A percentile compares a stretch with the other conserved stretches of the same genome.
These are phyloP conservation scores for Cistogaster globosa DNA, from an alignment of 2,888 invertebrate species.

Conservation along the genomic window DNA sequence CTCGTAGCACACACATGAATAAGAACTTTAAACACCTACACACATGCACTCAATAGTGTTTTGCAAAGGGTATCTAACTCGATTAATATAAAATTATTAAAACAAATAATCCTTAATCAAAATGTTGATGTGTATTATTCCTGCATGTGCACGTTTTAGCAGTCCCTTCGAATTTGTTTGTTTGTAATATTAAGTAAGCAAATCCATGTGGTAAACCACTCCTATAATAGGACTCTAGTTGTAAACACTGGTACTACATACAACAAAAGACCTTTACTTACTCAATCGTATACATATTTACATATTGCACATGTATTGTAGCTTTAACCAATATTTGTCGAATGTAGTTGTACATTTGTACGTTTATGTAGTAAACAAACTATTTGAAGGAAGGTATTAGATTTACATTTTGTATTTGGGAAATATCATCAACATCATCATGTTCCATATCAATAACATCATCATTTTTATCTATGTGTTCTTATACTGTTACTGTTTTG, in stretches of 20 bases:
- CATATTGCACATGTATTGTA: too few species aligned
- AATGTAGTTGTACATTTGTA: too few species aligned
- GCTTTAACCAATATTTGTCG: too few species aligned
- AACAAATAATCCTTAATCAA: background rate
- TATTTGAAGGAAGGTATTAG: slow-evolving; percentile 1
- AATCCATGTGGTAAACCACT: slow-evolving; percentile 52
- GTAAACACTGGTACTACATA: background rate
- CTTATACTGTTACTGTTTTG: background rate
- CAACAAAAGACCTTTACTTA: background rate
- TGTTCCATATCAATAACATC: slow-evolving; percentile 2
- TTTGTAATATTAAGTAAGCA: slow-evolving; percentile 48
- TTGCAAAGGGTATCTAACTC: background rate
- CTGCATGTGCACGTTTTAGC: slow-evolving; percentile 1
- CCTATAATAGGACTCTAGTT: slow-evolving; percentile 28
- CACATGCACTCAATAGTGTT: background rate
- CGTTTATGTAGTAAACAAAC: background rate
- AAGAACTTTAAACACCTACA: background rate
- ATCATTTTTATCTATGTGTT: background rate
- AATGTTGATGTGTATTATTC: background rate
- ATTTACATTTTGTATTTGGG: background rate
- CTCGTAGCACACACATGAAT: too few species aligned
- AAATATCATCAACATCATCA: slow-evolving; percentile 28
- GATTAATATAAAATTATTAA: background rate
- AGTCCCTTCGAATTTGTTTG: slow-evolving; percentile 37
- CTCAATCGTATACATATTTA: background rate